A percentile compares a stretch with the other conserved stretches of the same genome.
phyloP scores from a whole-genome alignment of 2,888 invertebrate species.

The Parelbella ahira region DNA sequence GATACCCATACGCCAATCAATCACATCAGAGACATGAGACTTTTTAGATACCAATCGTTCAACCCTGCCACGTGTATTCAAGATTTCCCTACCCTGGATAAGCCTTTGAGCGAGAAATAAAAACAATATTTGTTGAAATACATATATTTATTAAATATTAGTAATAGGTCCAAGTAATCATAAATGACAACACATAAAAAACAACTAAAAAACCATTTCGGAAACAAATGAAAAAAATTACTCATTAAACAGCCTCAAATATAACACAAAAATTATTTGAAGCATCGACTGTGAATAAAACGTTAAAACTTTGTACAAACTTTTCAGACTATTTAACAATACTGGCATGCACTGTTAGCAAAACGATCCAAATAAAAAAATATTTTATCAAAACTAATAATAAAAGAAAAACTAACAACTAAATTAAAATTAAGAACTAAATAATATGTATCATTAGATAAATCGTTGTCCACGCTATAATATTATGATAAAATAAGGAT shows the following conservation, averaged over 20 bases:
- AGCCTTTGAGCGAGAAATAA: slow-evolving; percentile 39
- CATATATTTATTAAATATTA: slow-evolving; percentile 13
- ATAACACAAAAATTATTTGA: no score
- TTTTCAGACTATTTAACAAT: no score
- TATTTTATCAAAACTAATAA: no score
- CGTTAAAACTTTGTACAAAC: no score
- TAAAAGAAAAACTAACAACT: no score
- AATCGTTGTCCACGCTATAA: no score
- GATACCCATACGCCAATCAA: slow-evolving; percentile 71
- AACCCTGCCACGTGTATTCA: slow-evolving; percentile 61
- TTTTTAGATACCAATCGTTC: slow-evolving; percentile 62
- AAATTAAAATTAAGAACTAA: no score
- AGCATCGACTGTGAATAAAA: no score
- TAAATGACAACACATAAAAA: slow-evolving; percentile 10
- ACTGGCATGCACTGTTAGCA: no score
- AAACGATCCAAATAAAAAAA: no score
- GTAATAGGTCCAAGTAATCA: slow-evolving; percentile 19
- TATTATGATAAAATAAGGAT: no score
- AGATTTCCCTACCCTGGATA: slow-evolving; percentile 48
- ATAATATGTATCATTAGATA: no score
- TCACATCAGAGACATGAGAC: slow-evolving; percentile 61
- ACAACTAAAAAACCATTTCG: slow-evolving; percentile 5
- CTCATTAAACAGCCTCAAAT: background rate
- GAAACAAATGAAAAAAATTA: slow-evolving; percentile 6
- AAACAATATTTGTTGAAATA: slow-evolving; percentile 24